A percentile compares a stretch with the other conserved stretches of the same genome.
These are phyloP conservation scores for Meghimatium bilineatum DNA, from an alignment of 2,888 invertebrate genomes.

Conservation along the genomic window DNA sequence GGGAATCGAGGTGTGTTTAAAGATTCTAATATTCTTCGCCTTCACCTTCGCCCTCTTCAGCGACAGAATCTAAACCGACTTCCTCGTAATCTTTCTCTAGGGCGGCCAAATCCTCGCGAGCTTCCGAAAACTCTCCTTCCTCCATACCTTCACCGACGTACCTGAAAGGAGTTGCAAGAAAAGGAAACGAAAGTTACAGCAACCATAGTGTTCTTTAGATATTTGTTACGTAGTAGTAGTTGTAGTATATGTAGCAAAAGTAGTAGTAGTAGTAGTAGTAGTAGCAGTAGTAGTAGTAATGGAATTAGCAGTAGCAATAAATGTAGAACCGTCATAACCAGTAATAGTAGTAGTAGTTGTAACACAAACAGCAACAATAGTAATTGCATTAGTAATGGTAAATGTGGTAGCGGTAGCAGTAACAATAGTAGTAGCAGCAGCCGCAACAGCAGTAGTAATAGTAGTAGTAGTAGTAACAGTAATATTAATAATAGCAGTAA, in stretches of 20 bases:
- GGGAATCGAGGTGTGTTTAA: background rate
- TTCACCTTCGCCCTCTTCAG: slow-evolving; percentile 36
- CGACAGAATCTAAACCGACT: slow-evolving; percentile 38
- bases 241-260: background rate
- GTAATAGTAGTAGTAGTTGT: background rate
- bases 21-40: slow-evolving; percentile 40
- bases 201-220: no score
- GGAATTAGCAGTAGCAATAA: background rate
- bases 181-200: background rate
- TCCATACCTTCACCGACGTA: slow-evolving; percentile 43
- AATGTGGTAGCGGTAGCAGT: background rate
- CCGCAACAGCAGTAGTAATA: background rate
- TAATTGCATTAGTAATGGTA: no score
- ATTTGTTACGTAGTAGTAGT: background rate
- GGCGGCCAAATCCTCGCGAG: slow-evolving; percentile 34
- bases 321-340: background rate
- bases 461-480: background rate
- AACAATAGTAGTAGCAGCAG: background rate
- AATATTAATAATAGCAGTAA: background rate
- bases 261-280: background rate
- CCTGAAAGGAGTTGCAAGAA: slow-evolving; percentile 1
- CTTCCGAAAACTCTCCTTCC: slow-evolving; percentile 40
- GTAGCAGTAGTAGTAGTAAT: background rate
- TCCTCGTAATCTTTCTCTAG: slow-evolving; percentile 40
- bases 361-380: background rate